Base-by-base conservation (phyloP, 2,888 invertebrate genomes). In the Zelleria hepariella region DNA sequence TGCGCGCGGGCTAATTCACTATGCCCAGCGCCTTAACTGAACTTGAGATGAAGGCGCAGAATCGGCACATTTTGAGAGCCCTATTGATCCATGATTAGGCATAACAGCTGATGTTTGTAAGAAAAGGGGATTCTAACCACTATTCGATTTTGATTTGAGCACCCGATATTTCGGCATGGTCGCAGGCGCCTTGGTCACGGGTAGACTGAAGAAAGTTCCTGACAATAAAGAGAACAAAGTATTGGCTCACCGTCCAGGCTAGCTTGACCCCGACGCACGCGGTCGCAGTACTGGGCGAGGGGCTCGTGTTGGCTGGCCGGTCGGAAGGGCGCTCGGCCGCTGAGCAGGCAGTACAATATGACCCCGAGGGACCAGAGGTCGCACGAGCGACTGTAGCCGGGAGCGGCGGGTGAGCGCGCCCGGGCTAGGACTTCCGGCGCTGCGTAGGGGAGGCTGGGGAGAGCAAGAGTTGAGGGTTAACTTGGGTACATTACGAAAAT, bases 281-380 rank as follows among this genome's bases (percentile, higher is more conserved):
- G 32, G 32, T 42, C 32, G 32, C 15, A 10, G 15, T 42, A 42
- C 3, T 53, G 53, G 0, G 91, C 90, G 21, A 95, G 93, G n/a
- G 92, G 94, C 68, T 94, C 93, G 63, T 94, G 93, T 51, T 92
- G 89, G 1, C 92, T 92, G 5, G 91, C 79, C 0, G 91, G 91
- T 66, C 94, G 93, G 88, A 97, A 98, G 0, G 98, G 98, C 0
- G 96, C 94, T 70, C 93, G 92, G 0, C 98, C 98, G 62, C 95
- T 94, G 93, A 96, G 93, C 93, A 96, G 93, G 60, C 94, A 94
- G 77, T 94, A 95, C 92, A 98, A 86, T 65, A 98, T 96, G 1
- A 98, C 98, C 0, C 99, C 99, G 0, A 99, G 89, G 67, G 97
- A 96, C 97, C 98, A 99, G 61, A 98, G 87, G 86, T 99, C 99